Evolutionary conservation across 2,888 invertebrate species (phyloP), one percentile per base, ranked within the genome.

Genomic region (Sphaerophoria rueppellii): DNA sequence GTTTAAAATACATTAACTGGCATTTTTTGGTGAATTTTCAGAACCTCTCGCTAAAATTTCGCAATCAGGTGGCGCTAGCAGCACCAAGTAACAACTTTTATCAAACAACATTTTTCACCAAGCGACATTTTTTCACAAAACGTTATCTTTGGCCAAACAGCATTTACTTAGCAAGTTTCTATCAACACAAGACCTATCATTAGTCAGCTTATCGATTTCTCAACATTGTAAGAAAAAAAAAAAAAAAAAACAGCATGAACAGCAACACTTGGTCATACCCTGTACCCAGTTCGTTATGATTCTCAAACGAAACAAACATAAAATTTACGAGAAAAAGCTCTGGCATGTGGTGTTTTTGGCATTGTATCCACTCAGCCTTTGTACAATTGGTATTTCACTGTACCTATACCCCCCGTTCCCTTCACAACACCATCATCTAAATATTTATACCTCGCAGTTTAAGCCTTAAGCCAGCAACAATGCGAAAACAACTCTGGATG

Each of bases 311-410:
- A 37, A 58, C 54, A 48, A 71, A 72, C 16, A 69, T 16, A 80
- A 24, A 24, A 73, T 69, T 72, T 63, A 57, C 63, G 35, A 24
- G 43, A 72, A 73, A 76, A 60, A 77, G 85, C 85, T 85, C 72
- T 80, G n/a, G 54, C 69, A 80, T 67, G 69, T 63, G 72, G 81
- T 58, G 70, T 77, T 73, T 57, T 63, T 55, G 35, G 60, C 52
- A 65, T 46, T 35, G 60, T 50, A 34, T 34, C 24, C 32, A 24
- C 24, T 24, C 52, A n/a, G 46, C 54, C n/a, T 48, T 24, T 48
- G 35, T 34, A 76, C 55, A 76, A 76, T 76, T 82, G 65, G 60
- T 58, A 65, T 43, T 65, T 65, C 50, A 50, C n/a, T 40, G 35
- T 16, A n/a, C n/a, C n/a, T n/a, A 6, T 50, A 16, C 5, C 11